Evolutionary conservation across 2,113 vertebrate genomes (phyloP), one percentile per base, ranked within the genome.

Genomic region (Nibea albiflora): DNA sequence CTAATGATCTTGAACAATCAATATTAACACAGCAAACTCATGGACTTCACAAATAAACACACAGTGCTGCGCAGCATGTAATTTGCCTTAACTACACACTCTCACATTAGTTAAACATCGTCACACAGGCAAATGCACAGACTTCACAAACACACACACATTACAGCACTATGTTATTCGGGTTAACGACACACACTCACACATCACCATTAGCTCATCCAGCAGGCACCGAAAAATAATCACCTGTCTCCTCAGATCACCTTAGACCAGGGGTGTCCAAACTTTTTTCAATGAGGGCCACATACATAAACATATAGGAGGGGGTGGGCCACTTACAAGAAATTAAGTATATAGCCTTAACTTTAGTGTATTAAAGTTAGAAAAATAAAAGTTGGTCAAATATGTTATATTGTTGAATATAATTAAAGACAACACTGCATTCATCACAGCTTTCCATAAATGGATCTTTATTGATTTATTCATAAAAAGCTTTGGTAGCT

Each of bases 71-170:
- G 62, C 50, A 22, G 31, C 14, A 6, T 60, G 56, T 70, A 26
- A 11, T 62, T 42, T 52, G 47, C 16, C 20, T 53, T 11, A 64
- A 54, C 5, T 14, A 82, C 58, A 62, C 49, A 68, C 39, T 42
- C 28, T 52, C 35, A 39, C 8, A 39, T 39, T 9, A 39, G 35
- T 39, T 39, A 39, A 39, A 39, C 63, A 56, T 20, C 15, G 50
- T 64, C 50, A 54, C 50, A 53, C 47, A 44, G 35, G n/a, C 50
- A 42, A 42, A 54, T 8, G 50, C 52, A 56, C 11, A 19, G n/a
- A 42, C 54, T 52, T 22, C 50, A 66, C 24, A 74, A 42, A 61
- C 19, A 31, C 39, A 76, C 39, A 76, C 79, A 53, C 61, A 58
- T 0, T 53, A 49, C 61, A 64, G 61, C 50, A 22, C 50, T n/a